phyloP scores from a whole-genome alignment of 2,113 vertebrate species.

The Peromyscus californicus region DNA sequence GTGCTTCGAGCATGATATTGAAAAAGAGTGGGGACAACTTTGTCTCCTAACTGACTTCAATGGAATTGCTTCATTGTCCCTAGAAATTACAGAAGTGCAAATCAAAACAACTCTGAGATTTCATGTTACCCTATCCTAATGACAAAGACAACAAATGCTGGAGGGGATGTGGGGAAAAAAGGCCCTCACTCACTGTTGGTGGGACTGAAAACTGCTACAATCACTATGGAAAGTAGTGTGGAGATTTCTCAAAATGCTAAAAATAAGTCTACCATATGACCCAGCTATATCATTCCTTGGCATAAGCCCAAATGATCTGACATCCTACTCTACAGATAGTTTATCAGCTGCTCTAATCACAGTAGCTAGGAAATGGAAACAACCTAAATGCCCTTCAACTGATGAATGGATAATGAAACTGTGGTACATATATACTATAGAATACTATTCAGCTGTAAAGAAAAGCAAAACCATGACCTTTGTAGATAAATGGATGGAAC shows the following conservation, averaged over 20 bases:
- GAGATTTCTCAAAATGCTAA: background rate
- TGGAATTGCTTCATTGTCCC: background rate
- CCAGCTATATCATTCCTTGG: background rate
- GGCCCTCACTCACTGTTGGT: background rate
- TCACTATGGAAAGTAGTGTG: background rate
- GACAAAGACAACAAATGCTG: background rate
- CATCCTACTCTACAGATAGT: too few relatives aligned
- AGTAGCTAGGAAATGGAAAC: background rate
- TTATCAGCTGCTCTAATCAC: background rate
- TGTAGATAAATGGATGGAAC: background rate
- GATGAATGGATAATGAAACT: too few relatives aligned
- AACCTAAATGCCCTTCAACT: background rate
- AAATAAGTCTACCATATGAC: background rate
- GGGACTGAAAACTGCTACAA: background rate
- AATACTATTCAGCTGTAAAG: background rate
- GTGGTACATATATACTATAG: too few relatives aligned
- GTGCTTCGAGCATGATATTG: background rate
- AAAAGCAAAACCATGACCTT: background rate
- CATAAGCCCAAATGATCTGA: background rate
- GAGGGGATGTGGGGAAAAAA: background rate
- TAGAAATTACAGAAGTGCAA: background rate
- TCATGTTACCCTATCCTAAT: background rate
- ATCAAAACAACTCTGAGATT: background rate
- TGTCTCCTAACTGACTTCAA: background rate
- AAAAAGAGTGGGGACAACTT: background rate